Conservation (phyloP, 2,113 vertebrate species). For the Noturus placidus region DNA sequence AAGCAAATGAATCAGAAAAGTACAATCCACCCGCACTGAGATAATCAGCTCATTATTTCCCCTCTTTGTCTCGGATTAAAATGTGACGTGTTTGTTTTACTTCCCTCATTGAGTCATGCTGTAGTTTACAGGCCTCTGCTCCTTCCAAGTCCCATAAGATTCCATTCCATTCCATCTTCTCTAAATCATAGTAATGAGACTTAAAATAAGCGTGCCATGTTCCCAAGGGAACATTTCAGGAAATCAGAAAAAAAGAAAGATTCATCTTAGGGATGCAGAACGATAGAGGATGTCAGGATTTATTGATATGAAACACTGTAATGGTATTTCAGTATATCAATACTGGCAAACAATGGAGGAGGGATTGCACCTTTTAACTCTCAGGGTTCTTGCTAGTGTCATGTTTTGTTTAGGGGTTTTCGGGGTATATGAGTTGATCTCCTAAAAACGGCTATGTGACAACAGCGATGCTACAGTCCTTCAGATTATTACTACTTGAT, state of each 20-base stretch:
- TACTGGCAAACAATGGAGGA: background rate
- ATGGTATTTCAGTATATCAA: background rate
- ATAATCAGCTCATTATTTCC: slow-evolving; percentile 23
- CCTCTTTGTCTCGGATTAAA: slow-evolving; percentile 5
- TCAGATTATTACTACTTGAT: background rate
- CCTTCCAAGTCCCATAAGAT: slow-evolving; percentile 24
- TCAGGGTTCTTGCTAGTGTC: background rate
- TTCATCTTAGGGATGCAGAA: background rate
- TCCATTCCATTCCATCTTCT: slow-evolving; percentile 31
- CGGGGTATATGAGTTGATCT: too few species aligned
- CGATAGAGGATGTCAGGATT: background rate
- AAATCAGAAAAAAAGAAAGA: background rate
- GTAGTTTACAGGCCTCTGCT: slow-evolving; percentile 1
- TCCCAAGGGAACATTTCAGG: background rate
- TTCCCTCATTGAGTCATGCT: background rate
- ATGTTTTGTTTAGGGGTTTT: background rate
- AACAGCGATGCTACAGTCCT: background rate
- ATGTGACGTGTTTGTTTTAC: background rate
- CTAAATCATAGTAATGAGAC: slow-evolving; percentile 34
- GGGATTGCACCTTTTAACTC: background rate
- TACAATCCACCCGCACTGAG: background rate
- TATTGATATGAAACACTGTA: background rate
- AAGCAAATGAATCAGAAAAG: background rate
- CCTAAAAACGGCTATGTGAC: too few species aligned
- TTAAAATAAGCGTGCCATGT: slow-evolving; percentile 24